Evolutionary conservation across 2,888 invertebrate genomes (phyloP).

Genomic region (Temnothorax rugatulus): DNA sequence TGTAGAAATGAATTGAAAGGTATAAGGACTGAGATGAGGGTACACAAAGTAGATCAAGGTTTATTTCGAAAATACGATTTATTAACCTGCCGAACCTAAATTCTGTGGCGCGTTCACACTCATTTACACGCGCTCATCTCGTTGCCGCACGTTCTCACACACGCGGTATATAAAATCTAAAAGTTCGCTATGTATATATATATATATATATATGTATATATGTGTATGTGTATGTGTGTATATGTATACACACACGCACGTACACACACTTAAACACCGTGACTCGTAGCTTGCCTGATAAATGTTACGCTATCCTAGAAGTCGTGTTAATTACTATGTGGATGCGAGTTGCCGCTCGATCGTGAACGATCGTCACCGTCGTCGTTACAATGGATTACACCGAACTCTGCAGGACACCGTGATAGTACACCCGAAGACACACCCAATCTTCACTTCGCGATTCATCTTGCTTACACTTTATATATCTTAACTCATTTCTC

Average conservation of each 20-base stretch:
- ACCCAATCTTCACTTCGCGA: constrained; percentile 25
- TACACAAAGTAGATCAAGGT: constrained; percentile 30
- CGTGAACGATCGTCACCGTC: constrained; percentile 39
- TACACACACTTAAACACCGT: constrained; percentile 82
- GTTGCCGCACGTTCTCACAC: constrained; percentile 75
- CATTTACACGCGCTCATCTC: constrained; percentile 63
- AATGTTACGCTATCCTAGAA: constrained; percentile 77
- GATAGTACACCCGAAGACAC: constrained; percentile 60
- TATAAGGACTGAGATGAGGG: background rate
- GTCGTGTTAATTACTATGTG: constrained; percentile 69
- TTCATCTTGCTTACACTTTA: constrained; percentile 5
- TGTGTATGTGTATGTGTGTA: background rate
- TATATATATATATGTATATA: background rate
- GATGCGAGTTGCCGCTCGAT: constrained; percentile 62
- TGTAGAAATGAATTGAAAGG: background rate
- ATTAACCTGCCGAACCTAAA: constrained; percentile 84
- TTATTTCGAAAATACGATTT: constrained; percentile 86
- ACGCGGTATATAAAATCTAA: constrained; percentile 85
- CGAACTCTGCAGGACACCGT: constrained; percentile 55
- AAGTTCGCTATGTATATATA: constrained; percentile 76
- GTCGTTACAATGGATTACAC: constrained; percentile 52
- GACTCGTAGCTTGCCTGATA: constrained; percentile 82
- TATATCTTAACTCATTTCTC: constrained; percentile 20
- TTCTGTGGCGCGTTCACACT: constrained; percentile 78
- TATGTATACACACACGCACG: background rate